These are phyloP conservation scores for Spisula solida DNA, from an alignment of 2,888 invertebrate genomes.

Conservation along the genomic window DNA sequence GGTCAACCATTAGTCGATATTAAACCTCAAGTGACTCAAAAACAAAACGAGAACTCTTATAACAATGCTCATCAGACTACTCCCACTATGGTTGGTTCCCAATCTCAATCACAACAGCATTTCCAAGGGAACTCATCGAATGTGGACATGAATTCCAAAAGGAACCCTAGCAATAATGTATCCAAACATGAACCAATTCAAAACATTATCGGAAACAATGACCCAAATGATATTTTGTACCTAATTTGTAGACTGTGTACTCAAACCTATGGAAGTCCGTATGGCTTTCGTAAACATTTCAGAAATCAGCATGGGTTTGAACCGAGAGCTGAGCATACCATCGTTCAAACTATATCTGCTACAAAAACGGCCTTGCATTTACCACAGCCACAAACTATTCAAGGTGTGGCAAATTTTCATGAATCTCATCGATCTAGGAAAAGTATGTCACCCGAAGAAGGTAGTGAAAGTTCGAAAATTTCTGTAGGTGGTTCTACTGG, in stretches of 20 bases:
- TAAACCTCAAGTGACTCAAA: constrained; percentile 51
- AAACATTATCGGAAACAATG: constrained; percentile 84
- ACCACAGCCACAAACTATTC: constrained; percentile 49
- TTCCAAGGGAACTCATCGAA: constrained; percentile 51
- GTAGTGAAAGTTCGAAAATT: background rate
- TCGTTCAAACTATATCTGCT: constrained; percentile 86
- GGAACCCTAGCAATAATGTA: constrained; percentile 67
- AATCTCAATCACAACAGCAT: constrained; percentile 22
- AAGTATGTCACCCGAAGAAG: constrained; percentile 31
- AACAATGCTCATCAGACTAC: constrained; percentile 41
- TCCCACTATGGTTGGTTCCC: constrained; percentile 22
- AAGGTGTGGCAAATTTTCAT: constrained; percentile 34
- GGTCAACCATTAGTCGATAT: constrained; percentile 63
- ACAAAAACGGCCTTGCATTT: constrained; percentile 80
- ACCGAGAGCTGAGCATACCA: constrained; percentile 84
- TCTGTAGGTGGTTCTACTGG: background rate
- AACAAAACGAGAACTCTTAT: constrained; percentile 40
- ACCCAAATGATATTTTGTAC: constrained; percentile 85
- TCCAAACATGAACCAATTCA: constrained; percentile 85
- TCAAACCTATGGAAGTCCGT: constrained; percentile 85
- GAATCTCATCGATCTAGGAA: constrained; percentile 23
- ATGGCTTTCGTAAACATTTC: constrained; percentile 86
- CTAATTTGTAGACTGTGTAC: constrained; percentile 85
- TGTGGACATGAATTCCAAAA: constrained; percentile 56
- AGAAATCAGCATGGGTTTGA: constrained; percentile 86